Base-by-base conservation (phyloP, 2,888 invertebrate species). In the Conistra vaccinii region DNA sequence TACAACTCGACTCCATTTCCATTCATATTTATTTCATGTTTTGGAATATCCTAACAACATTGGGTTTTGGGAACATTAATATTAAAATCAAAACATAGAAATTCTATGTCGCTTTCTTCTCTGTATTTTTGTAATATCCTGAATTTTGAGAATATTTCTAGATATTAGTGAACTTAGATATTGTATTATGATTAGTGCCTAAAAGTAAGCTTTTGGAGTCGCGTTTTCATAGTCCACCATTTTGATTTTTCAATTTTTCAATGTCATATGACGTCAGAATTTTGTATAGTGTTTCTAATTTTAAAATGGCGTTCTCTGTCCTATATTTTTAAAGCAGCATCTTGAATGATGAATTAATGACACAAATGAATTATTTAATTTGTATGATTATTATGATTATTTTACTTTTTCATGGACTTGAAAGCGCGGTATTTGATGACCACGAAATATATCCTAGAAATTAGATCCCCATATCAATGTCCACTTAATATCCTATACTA, bases 1-100 rank as follows among this genome's bases (percentile, higher is more conserved):
- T 29, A 65, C 51, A 61, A 20, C 58, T 63, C 72, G 42, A 58
- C 48, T 73, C 55, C 60, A 73, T 72, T 81, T 68, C 69, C 61
- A 85, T 85, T 79, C 67, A 75, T 78, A 83, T 85, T 73, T 80
- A 53, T 81, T 81, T 81, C 69, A 75, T 81, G 42, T 73, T 81
- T 83, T 66, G 71, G 42, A 72, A 78, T 77, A 74, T 55, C 55
- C 39, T 81, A 73, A 70, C 61, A 63, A 48, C 67, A 78, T 85
- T 85, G 74, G 85, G 78, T 86, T 87, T 87, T 85, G 86, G 86
- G 87, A 85, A 82, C 84, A 86, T 81, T 70, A 77, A 84, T 82
- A 86, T 82, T 86, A 76, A 76, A 80, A 78, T 80, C 70, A 75
- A 79, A 63, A 75, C 63, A 65, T 70, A 73, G 60, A 17, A 51